Evolutionary conservation across 30 jellyfish, hydroid and myxozoan genomes (phyloP), one percentile per base, ranked within the genome.

Genomic region (Turritopsis rubra): DNA sequence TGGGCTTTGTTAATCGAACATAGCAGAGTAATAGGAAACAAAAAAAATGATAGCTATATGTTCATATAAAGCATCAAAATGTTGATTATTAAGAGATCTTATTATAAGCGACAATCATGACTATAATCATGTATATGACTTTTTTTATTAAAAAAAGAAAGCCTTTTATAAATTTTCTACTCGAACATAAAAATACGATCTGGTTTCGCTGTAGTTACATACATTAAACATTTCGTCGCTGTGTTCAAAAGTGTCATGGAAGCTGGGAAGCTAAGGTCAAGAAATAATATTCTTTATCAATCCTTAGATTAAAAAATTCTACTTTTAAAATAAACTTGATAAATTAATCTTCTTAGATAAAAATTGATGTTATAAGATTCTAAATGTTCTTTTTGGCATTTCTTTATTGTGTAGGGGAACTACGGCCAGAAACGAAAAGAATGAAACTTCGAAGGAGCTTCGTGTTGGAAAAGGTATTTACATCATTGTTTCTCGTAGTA

Each of bases 391-490:
- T 41, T 3, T 41, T 41, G 60, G 60, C 13, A 68, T 68, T 0
- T 68, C 17, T 19, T 68, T 17, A 18, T 0, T 68, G 30, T 68
- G 30, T 0, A 68, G 77, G 77, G 77, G 77, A 23, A 8, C 30
- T 23, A 68, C 77, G 30, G 31, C 77, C 28, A 23, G 77, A n/a
- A 41, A 13, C 13, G 77, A 68, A 16, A 68, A 68, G 77, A 68
- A 68, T 68, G 77, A 27, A 68, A 68, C 77, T 8, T 68, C 77
- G 9, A 68, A 68, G 19, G 77, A 68, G 9, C 77, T 68, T 27
- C 28, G 30, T 9, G 77, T 68, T n/a, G 77, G 77, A 68, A 68
- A 68, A 68, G 77, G 77, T 68, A n/a, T 41, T 41, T 41, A 41
- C 5, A 41, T 41, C n/a, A n/a, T n/a, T n/a, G n/a, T 41, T 41